Percentiles rank a stretch among this genome's conserved stretches.
phyloP scores from a whole-genome alignment of 2,797 vertebrate species.

The Anabas testudineus region DNA sequence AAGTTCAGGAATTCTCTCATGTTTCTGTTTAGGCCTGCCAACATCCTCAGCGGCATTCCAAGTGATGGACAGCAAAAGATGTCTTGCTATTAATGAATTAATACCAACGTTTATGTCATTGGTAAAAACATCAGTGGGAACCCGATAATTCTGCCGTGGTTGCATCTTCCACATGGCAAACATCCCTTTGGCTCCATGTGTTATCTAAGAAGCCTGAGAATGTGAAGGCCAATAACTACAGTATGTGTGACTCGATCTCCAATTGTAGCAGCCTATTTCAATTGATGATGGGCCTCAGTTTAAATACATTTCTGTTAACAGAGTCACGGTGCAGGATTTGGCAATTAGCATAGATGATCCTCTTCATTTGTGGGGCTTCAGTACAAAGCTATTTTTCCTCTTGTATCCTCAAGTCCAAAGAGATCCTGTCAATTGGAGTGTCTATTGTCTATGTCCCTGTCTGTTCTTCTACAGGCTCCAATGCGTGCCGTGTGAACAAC shows the following conservation, averaged over 20 bases:
- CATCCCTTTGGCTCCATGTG: too few species aligned
- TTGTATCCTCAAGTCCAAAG: too few species aligned
- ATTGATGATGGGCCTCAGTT: not conserved
- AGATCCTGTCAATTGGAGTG: too few species aligned
- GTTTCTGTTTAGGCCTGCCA: too few species aligned
- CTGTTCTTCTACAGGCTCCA: conserved; percentile 85
- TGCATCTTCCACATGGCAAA: not conserved
- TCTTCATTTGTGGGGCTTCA: not conserved
- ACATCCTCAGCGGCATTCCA: too few species aligned
- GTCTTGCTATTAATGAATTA: too few species aligned
- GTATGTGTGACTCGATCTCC: not conserved
- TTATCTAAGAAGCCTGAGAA: not conserved
- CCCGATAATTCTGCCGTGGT: too few species aligned
- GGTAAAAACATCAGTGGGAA: too few species aligned
- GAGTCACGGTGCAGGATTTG: not conserved
- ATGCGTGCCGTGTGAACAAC: conserved; percentile 92
- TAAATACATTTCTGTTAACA: not conserved
- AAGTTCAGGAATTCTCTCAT: not conserved
- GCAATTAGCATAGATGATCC: not conserved
- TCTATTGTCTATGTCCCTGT: not conserved
- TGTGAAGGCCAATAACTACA: not conserved
- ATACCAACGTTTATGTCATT: too few species aligned
- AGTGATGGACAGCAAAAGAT: too few species aligned
- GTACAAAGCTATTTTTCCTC: not conserved
- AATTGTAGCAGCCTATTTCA: not conserved